Base-by-base conservation (phyloP, 2,888 invertebrate genomes). In the Hirtodrosophila cameraria region DNA sequence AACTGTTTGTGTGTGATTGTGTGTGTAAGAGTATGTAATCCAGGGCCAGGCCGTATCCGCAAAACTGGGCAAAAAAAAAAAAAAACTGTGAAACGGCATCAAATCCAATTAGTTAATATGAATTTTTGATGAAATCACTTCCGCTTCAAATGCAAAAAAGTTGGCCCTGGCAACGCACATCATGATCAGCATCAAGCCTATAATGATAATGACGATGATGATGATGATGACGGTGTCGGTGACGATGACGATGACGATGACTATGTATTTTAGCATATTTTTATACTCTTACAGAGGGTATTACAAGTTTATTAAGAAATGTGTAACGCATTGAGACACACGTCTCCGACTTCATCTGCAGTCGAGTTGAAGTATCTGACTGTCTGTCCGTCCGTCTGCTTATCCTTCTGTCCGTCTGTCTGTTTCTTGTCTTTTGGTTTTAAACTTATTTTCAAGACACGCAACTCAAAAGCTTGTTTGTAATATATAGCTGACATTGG, bases 91-190 rank as follows among this genome's bases (percentile, higher is more conserved):
- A 71, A 78, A 66, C 57, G 75, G 67, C 78, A 70, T 70, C 75
- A 82, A 84, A 82, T 86, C 86, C 82, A 83, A 83, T 83, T 86
- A 86, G 86, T 85, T 85, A 82, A 78, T 84, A 82, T 83, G 87
- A 82, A 83, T 86, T 79, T 86, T 86, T 83, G 75, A 83, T 83
- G 83, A 84, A 83, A 86, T 86, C 82, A 73, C 73, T 74, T 86
- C 86, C 86, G 86, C 62, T 84, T 75, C 63, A 75, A 77, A 86
- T 83, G 68, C 63, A 61, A 62, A 75, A 68, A 58, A 73, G 36
- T 66, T 43, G 23, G 23, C 49, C 36, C 23, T 31, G 31, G 38
- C 63, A 43, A 16, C 35, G 42, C 36, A 28, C 30, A 38, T 33
- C 13, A 16, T 20, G 41, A 41, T 38, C 36, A 43, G 43, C 28